Evolutionary conservation across 2,113 vertebrate genomes (phyloP), one percentile per base, ranked within the genome.

Genomic region (Pantherophis guttatus): DNA sequence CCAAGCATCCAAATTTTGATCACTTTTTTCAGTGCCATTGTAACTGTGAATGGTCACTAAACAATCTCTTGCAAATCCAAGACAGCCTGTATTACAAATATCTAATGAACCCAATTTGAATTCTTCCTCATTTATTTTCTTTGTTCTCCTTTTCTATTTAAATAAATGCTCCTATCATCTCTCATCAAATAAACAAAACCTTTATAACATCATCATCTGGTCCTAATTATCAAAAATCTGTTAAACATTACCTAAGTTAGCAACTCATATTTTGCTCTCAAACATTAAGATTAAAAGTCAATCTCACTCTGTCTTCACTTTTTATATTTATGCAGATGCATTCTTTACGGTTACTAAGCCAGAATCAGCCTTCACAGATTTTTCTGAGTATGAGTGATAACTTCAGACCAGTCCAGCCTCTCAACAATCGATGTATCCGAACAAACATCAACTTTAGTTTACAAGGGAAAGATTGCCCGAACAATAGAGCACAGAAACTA

Each of bases 321-420:
- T 97, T 96, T 96, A 5, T 96, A 29, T 96, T 95, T 94, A 53
- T 94, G 11, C 86, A 99, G 99, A 99, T 99, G 99, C 99, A 99
- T 97, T 99, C 99, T 39, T 98, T 99, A 97, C 98, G 99, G 90
- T 98, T 99, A 95, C 98, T 99, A 97, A 99, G 99, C 97, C 99
- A 99, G 98, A 99, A 99, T 96, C 99, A 99, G 97, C 99, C 99
- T 21, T 99, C 99, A 94, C 99, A 99, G 98, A 99, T 99, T 97
- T 99, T 99, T 97, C 98, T 99, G 97, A 99, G 99, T 97, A 99
- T 99, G 99, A 99, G 99, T 2, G 99, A 99, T 97, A 99, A 99
- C 92, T 98, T 99, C 94, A 98, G 99, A 95, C 99, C 99, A 0
- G 98, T 98, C n/a, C 99, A 99, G 97, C 98, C 98, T 7, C 98